Evolutionary conservation across 2,888 invertebrate genomes (phyloP).

Genomic region (Rhamphomyia laevipes): DNA sequence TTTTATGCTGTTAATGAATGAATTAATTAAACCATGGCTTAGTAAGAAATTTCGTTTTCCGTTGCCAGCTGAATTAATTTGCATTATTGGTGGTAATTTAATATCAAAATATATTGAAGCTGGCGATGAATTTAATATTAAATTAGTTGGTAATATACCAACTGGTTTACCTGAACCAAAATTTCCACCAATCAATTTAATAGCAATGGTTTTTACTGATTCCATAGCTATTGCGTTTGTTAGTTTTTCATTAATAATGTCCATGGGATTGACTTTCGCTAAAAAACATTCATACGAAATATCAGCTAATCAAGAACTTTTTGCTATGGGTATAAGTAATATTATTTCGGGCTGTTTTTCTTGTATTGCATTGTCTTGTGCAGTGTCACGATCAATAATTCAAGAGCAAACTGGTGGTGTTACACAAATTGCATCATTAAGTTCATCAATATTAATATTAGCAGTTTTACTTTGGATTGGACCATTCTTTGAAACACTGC

Average conservation of each 20-base stretch:
- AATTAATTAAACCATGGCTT: slow-evolving; percentile 48
- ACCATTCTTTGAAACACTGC: slow-evolving; percentile 67
- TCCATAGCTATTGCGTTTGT: slow-evolving; percentile 57
- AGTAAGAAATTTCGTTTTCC: slow-evolving; percentile 52
- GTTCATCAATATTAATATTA: slow-evolving; percentile 60
- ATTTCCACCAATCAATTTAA: slow-evolving; percentile 45
- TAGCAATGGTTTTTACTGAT: slow-evolving; percentile 46
- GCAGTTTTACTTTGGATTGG: slow-evolving; percentile 68
- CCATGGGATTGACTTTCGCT: slow-evolving; percentile 64
- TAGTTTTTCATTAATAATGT: slow-evolving; percentile 59
- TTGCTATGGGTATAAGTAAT: slow-evolving; percentile 58
- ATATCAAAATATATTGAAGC: slow-evolving; percentile 38
- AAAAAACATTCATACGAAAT: slow-evolving; percentile 57
- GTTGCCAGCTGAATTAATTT: slow-evolving; percentile 62
- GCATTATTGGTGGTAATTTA: slow-evolving; percentile 54
- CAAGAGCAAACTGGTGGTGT: slow-evolving; percentile 69
- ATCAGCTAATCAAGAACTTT: slow-evolving; percentile 59
- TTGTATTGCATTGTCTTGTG: slow-evolving; percentile 54
- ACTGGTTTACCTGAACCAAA: slow-evolving; percentile 51
- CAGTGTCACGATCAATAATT: slow-evolving; percentile 53
- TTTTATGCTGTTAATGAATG: slow-evolving; percentile 50
- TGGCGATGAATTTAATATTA: slow-evolving; percentile 23
- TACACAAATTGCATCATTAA: slow-evolving; percentile 65
- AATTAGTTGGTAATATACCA: slow-evolving; percentile 55
- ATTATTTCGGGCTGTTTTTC: slow-evolving; percentile 54